Conservation (phyloP, 2,797 vertebrate genomes). For the Typhlichthys eigenmanni region DNA sequence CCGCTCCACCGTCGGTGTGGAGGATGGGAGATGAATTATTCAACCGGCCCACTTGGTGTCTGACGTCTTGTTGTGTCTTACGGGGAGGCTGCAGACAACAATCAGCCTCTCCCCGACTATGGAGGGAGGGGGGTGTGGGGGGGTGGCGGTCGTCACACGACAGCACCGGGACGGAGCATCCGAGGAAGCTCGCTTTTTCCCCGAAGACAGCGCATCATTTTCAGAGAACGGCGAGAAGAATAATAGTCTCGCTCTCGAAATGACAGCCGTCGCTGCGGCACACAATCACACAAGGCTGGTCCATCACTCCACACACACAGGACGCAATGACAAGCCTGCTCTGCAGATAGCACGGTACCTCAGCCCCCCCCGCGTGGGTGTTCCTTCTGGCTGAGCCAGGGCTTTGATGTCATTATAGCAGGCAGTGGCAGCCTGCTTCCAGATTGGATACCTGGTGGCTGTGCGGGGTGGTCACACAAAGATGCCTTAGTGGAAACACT, state of each 20-base stretch:
- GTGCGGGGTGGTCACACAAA: constrained; percentile 46
- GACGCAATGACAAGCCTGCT: constrained; percentile 65
- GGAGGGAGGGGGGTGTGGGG: no score
- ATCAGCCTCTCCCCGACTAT: constrained; percentile 54
- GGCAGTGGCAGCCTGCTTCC: constrained; percentile 46
- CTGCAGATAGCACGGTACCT: constrained; percentile 56
- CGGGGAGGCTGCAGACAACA: constrained; percentile 57
- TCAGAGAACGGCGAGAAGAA: constrained; percentile 64
- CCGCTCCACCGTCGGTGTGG: constrained; percentile 60
- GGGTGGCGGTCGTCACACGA: constrained; percentile 54
- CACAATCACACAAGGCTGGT: constrained; percentile 71
- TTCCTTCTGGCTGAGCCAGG: constrained; percentile 61
- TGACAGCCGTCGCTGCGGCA: constrained; percentile 66
- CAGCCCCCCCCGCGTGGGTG: constrained; percentile 54
- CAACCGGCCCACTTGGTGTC: constrained; percentile 61
- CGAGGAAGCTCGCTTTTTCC: constrained; percentile 63
- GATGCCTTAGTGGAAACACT: constrained; percentile 7
- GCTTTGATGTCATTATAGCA: constrained; percentile 71
- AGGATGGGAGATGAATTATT: constrained; percentile 71
- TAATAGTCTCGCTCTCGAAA: constrained; percentile 68
- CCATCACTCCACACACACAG: constrained; percentile 62
- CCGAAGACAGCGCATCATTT: constrained; percentile 68
- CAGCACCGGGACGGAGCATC: constrained; percentile 59
- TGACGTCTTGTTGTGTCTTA: constrained; percentile 69
- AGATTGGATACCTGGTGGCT: constrained; percentile 57